Base-by-base conservation (phyloP, 1,140 invertebrate species). In the Aphelenchoides besseyi region DNA sequence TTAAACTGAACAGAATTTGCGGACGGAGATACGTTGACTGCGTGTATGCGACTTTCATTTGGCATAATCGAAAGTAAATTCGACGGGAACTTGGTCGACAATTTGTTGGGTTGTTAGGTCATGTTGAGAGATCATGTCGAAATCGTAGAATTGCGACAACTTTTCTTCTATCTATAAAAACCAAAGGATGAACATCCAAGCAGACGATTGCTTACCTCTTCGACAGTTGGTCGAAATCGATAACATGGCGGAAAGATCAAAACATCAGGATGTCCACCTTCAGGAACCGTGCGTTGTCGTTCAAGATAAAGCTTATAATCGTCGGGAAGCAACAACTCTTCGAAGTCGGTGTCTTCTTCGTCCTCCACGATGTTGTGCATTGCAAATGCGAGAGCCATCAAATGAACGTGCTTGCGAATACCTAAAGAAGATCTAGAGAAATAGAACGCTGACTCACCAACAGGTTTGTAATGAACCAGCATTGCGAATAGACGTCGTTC, bases 331-430 rank as follows among this genome's bases (percentile, higher is more conserved):
- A 66, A 29, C 12, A 32, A 37, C 8, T 66, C 63, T 30, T 66
- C 63, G 3, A 66, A 66, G 30, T 66, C 36, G n/a, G 30, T 29
- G 3, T 66, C 29, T 33, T 66, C 63, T 33, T 66, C 63, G 36
- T 66, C 63, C 36, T 66, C 63, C 12, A 29, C 32, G 30, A 66
- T 37, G 36, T 66, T 18, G 30, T 66, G 63, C 63, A 66, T 32
- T 8, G 63, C 63, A 30, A 18, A 29, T 16, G 30, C 29, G 12
- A 66, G 32, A 18, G 30, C 36, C 12, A 53, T 12, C 63, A 66
- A 32, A 26, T 66, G 9, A 16, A 66, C 30, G 30, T 66, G 16
- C 30, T 66, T 66, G 16, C 30, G 16, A 16, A 66, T 12, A 41
- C 63, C 63, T 66, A 55, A 66, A 66, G 28, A 26, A 66, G 16